Base-by-base conservation (phyloP, 2,888 invertebrate genomes). In the Trichacis sp. region DNA sequence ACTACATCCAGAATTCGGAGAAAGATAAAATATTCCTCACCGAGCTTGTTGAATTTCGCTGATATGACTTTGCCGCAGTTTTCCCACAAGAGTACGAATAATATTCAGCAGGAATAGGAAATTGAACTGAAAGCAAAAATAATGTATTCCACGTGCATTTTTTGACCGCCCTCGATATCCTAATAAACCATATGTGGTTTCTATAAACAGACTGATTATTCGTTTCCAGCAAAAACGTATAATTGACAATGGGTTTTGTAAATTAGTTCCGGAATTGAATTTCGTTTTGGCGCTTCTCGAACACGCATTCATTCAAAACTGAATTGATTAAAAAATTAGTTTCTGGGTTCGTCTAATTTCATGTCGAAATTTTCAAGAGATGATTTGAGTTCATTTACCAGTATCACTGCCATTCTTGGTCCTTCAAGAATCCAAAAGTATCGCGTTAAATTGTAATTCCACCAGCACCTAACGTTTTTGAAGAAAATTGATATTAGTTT, bases 401-500 rank as follows among this genome's bases (percentile, higher is more conserved):
- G 79, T 71, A 97, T 91, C 17, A 96, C 90, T 1, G 88, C 88
- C 60, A 93, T 87, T 51, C 97, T 87, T 0, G 96, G 96, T 17
- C 93, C 96, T 84, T 97, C 96, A 19, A 96, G 85, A 70, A 97
- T 93, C 96, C 96, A 97, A 81, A 94, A 96, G 73, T 91, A 90
- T 0, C 88, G 84, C 5, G 91, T 88, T 69, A 94, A 89, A 79
- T 94, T 94, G 80, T 96, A 96, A 2, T 93, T 93, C 85, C 91
- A 93, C 93, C 95, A 95, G 79, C 94, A 92, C 62, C 90, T 90
- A 77, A 33, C 8, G 3, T 24, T 40, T 14, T 4, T 1, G 50
- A 58, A 9, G 38, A 53, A 54, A 45, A 45, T 53, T 43, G 53
- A 53, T 60, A 42, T 46, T n/a, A 19, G 43, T n/a, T n/a, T n/a